A percentile compares a stretch with the other conserved stretches of the same genome.
phyloP scores from a whole-genome alignment of 1,140 invertebrate species.

The Metopolophium dirhodum region DNA sequence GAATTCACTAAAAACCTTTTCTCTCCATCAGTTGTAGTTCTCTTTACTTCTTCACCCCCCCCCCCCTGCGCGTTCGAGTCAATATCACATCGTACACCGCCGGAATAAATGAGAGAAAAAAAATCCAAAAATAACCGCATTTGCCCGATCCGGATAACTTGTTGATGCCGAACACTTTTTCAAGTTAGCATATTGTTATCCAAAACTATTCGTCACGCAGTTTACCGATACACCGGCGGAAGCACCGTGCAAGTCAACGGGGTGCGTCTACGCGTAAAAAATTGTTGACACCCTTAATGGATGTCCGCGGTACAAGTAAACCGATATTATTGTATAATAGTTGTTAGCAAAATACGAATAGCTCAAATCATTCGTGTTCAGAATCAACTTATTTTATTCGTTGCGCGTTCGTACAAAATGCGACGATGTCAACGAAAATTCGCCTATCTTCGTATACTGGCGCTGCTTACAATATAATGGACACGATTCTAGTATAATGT shows the following conservation, averaged over 20 bases:
- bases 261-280: no score
- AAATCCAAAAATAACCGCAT: not conserved
- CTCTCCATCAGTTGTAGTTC: not conserved
- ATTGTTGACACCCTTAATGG: not conserved
- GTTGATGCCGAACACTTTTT: not conserved
- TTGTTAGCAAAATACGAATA: not conserved
- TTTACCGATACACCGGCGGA: not conserved
- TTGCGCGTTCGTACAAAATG: not conserved
- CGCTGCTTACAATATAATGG: not conserved
- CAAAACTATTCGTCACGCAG: not conserved
- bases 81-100: no score
- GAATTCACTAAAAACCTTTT: not conserved
- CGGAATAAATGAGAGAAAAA: not conserved
- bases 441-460: not conserved
- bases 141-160: not conserved
- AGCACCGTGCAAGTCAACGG: not conserved
- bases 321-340: not conserved
- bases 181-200: not conserved
- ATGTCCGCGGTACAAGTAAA: not conserved
- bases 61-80: no score
- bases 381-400: not conserved
- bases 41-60: no score
- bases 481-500: not conserved
- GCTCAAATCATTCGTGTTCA: not conserved
- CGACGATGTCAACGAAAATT: not conserved